Evolutionary conservation across 2,888 invertebrate genomes (phyloP).

Genomic region (Oxytorus armatus): DNA sequence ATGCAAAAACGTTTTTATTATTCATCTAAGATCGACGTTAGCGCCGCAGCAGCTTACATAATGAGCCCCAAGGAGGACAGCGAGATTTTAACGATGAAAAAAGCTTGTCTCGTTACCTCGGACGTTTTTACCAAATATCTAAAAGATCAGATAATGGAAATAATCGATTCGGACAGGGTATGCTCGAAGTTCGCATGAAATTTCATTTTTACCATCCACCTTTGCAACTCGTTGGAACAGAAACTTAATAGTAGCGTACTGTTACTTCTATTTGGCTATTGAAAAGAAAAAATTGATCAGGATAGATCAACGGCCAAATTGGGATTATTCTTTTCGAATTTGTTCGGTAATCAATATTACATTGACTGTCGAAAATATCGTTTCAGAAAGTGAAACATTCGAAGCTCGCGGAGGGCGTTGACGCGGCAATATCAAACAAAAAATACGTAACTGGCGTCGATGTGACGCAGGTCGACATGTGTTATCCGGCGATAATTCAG

Average conservation of each 20-base stretch:
- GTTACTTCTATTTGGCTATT: too few relatives aligned
- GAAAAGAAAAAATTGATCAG: too few relatives aligned
- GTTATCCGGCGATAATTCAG: slow-evolving; percentile 99
- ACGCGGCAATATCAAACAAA: slow-evolving; percentile 96
- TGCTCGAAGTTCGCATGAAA: slow-evolving; percentile 1
- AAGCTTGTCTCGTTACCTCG: slow-evolving; percentile 96
- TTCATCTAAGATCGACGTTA: slow-evolving; percentile 89
- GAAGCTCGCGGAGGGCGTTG: slow-evolving; percentile 97
- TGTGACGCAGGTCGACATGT: slow-evolving; percentile 96
- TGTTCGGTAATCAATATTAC: slow-evolving; percentile 21
- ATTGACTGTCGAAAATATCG: not conserved
- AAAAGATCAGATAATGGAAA: slow-evolving; percentile 99
- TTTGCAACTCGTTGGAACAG: not conserved
- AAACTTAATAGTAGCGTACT: too few relatives aligned
- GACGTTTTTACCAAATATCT: slow-evolving; percentile 98
- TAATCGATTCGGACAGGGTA: slow-evolving; percentile 98
- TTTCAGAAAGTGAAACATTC: slow-evolving; percentile 97
- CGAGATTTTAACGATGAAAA: slow-evolving; percentile 95
- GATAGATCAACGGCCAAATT: too few relatives aligned
- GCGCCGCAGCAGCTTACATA: slow-evolving; percentile 92
- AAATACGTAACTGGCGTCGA: slow-evolving; percentile 97
- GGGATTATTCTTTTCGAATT: too few relatives aligned
- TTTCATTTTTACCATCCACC: not conserved
- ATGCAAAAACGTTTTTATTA: slow-evolving; percentile 21
- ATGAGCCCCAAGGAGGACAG: slow-evolving; percentile 98